Percentiles rank a stretch among this genome's conserved stretches.
phyloP scores from a whole-genome alignment of 2,888 invertebrate species.

The Podabrus alpinus region DNA sequence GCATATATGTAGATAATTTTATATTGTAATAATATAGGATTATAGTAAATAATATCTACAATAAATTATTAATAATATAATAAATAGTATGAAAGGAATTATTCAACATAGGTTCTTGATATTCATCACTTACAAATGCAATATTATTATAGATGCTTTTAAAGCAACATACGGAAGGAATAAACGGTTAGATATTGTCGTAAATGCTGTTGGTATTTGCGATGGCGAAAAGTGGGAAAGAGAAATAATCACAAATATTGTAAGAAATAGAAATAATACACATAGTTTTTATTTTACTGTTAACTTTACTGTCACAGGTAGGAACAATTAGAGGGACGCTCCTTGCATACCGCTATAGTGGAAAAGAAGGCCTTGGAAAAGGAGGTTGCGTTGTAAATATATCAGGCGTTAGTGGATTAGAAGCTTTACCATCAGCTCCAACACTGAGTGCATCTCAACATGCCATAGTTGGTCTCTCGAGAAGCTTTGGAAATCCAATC shows the following conservation, averaged over 20 bases:
- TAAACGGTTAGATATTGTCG: slow-evolving; percentile 42
- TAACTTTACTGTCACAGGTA: slow-evolving; percentile 40
- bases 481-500: slow-evolving; percentile 47
- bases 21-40: too few relatives aligned
- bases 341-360: slow-evolving; percentile 53
- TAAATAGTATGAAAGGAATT: too few relatives aligned
- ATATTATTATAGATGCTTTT: slow-evolving; percentile 40
- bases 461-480: slow-evolving; percentile 48
- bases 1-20: too few relatives aligned
- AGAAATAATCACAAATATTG: slow-evolving; percentile 50
- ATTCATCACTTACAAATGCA: neutral
- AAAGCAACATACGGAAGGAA: slow-evolving; percentile 34
- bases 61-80: too few relatives aligned
- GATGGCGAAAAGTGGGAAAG: slow-evolving; percentile 49
- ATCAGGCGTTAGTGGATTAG: slow-evolving; percentile 57
- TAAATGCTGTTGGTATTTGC: slow-evolving; percentile 47
- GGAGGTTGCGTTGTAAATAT: slow-evolving; percentile 61
- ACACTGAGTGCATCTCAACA: slow-evolving; percentile 55
- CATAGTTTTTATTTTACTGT: neutral
- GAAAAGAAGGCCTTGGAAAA: slow-evolving; percentile 50
- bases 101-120: too few relatives aligned
- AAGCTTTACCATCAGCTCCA: slow-evolving; percentile 55
- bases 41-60: too few relatives aligned
- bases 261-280: slow-evolving; percentile 27
- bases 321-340: slow-evolving; percentile 52